Evolutionary conservation across 1,140 invertebrate species (phyloP).

Genomic region (Trichomalopsis sarcophagae): DNA sequence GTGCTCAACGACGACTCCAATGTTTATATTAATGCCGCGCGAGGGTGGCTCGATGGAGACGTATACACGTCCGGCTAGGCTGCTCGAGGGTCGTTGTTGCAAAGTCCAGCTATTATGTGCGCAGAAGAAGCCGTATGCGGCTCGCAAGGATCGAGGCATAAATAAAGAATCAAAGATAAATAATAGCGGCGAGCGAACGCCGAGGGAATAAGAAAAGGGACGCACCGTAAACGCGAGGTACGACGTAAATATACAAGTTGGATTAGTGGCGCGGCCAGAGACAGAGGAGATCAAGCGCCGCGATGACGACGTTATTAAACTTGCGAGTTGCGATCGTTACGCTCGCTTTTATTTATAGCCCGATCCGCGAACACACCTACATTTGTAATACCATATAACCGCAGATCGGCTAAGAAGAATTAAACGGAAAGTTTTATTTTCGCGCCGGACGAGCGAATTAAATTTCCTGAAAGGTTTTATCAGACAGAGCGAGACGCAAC

Average conservation of each 20-base stretch:
- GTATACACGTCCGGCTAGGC: not conserved
- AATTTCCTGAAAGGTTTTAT: not conserved
- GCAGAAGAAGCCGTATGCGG: not conserved
- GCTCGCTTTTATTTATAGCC: not conserved
- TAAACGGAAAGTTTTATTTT: too few species aligned
- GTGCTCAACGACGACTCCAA: slow-evolving; percentile 62
- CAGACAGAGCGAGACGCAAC: not conserved
- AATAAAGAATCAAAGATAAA: slow-evolving; percentile 38
- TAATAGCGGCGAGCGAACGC: not conserved
- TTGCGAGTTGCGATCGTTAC: not conserved
- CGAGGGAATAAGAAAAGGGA: not conserved
- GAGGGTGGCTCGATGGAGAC: slow-evolving; percentile 29
- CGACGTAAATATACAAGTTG: slow-evolving; percentile 20
- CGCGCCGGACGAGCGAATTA: not conserved
- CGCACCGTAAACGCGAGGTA: not conserved
- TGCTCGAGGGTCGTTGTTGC: not conserved
- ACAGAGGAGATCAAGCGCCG: not conserved
- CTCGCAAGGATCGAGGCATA: not conserved
- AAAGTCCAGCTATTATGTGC: not conserved
- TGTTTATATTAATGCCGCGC: slow-evolving; percentile 68
- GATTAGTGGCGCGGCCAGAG: not conserved
- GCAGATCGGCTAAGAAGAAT: too few species aligned
- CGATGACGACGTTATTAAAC: slow-evolving; percentile 4
- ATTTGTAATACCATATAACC: too few species aligned
- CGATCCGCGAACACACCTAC: too few species aligned